Percentiles rank a stretch among this genome's conserved stretches.
Conservation (phyloP, 1,140 invertebrate genomes). For the Hyposmocoma kahamanoa region DNA sequence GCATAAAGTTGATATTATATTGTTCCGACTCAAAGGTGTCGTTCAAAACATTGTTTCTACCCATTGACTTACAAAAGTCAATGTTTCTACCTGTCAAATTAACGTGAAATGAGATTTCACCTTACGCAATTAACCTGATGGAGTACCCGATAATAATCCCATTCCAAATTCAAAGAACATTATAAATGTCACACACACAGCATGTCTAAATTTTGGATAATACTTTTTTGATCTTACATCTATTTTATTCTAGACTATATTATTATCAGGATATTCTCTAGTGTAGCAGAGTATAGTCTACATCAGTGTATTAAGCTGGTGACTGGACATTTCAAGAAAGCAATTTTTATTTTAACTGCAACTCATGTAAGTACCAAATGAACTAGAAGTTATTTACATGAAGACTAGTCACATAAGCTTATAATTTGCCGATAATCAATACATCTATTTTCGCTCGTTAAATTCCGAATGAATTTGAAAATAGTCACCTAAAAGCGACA, state of each 20-base stretch:
- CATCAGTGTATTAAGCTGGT: constrained; percentile 46
- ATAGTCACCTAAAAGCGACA: constrained; percentile 61
- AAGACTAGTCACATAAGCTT: constrained; percentile 58
- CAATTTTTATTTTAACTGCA: constrained; percentile 31
- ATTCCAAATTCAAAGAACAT: constrained; percentile 53
- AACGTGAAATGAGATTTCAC: too few relatives aligned
- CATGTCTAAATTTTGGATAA: constrained; percentile 67
- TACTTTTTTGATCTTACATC: constrained; percentile 67
- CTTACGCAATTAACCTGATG: too few relatives aligned
- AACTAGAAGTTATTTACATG: constrained; percentile 61
- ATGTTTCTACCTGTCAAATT: too few relatives aligned
- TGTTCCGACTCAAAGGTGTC: too few relatives aligned
- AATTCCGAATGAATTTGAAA: constrained; percentile 34
- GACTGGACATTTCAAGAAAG: constrained; percentile 40
- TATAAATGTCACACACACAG: constrained; percentile 69
- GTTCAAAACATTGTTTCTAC: too few relatives aligned
- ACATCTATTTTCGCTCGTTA: constrained; percentile 37
- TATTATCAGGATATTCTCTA: constrained; percentile 60
- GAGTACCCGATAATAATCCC: constrained; percentile 38
- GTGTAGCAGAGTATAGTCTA: constrained; percentile 53
- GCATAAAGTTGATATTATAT: constrained; percentile 30
- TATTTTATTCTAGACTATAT: constrained; percentile 58
- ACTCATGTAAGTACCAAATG: constrained; percentile 31
- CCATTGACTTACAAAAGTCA: too few relatives aligned
- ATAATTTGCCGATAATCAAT: constrained; percentile 44